Evolutionary conservation across 2,888 invertebrate species (phyloP), one percentile per base, ranked within the genome.

Genomic region (Macrosoma leucophasiata): DNA sequence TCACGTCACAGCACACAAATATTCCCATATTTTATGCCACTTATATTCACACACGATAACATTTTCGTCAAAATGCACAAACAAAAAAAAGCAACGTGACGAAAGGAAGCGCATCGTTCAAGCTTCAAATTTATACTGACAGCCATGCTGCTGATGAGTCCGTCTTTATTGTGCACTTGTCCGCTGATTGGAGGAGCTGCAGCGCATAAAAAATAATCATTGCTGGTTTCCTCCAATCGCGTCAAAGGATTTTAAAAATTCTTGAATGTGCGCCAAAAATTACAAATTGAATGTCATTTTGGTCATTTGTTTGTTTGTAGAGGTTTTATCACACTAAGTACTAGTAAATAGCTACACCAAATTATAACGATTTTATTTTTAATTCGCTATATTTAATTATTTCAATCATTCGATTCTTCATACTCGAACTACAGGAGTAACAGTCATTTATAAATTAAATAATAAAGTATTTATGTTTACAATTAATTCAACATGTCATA

Each of bases 41-140:
- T 67, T 58, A 78, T 71, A 75, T 65, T 82, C 81, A 86, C 85
- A 86, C 78, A 69, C 84, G 77, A 76, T 71, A 78, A 63, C 79
- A 84, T 84, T 77, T 73, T 77, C 79, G 78, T 72, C 70, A 71
- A 72, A 71, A 66, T 73, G 70, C 75, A 79, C 74, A 77, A 79
- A 81, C 72, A 84, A 81, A 82, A 85, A 84, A 85, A 81, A 76
- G 77, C 85, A 84, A 84, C 78, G 72, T 86, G 87, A 89, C 88
- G 90, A 90, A 89, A 92, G 91, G 92, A 90, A 90, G 88, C 88
- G 89, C 92, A 92, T 93, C 88, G 87, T 89, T 82, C 88, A 88
- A 89, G 88, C 89, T 90, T 91, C 92, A 93, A 92, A 94, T 96
- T 92, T 96, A 96, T 96, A 96, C 94, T 96, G 95, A 91, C 94